Percentiles rank a stretch among this genome's conserved stretches.
Conservation (phyloP, 2,797 vertebrate species). For the Ispidina lecontei region DNA sequence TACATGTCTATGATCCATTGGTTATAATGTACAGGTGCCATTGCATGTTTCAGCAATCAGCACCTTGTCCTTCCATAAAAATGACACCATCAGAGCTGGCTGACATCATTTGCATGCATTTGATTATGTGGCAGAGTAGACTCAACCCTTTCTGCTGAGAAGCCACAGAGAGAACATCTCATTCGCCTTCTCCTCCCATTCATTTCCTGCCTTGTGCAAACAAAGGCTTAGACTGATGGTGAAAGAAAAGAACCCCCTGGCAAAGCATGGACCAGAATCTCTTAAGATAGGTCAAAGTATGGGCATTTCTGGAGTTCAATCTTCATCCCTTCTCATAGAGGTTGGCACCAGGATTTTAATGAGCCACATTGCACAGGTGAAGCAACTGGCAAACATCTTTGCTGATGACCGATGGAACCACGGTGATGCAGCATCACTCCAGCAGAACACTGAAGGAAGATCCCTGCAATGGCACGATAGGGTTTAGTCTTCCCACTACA, state of each 20-base stretch:
- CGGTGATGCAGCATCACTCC: not conserved
- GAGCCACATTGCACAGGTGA: not conserved
- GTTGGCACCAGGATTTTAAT: not conserved
- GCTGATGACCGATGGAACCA: not conserved
- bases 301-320: not conserved
- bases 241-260: not conserved
- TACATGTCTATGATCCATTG: not conserved
- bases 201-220: constrained; percentile 55
- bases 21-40: not conserved
- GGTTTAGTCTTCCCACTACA: not conserved
- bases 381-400: not conserved
- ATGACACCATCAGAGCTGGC: not conserved
- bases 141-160: not conserved
- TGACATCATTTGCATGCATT: constrained; percentile 57
- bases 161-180: not conserved
- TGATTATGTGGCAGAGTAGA: constrained; percentile 3
- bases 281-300: not conserved
- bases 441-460: not conserved
- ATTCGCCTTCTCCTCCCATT: constrained; percentile 32
- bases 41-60: not conserved
- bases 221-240: not conserved
- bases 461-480: not conserved
- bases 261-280: not conserved
- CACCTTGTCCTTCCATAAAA: not conserved
- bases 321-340: not conserved